Evolutionary conservation across 2,888 invertebrate genomes (phyloP).

Genomic region (Ptychoptera contaminata): DNA sequence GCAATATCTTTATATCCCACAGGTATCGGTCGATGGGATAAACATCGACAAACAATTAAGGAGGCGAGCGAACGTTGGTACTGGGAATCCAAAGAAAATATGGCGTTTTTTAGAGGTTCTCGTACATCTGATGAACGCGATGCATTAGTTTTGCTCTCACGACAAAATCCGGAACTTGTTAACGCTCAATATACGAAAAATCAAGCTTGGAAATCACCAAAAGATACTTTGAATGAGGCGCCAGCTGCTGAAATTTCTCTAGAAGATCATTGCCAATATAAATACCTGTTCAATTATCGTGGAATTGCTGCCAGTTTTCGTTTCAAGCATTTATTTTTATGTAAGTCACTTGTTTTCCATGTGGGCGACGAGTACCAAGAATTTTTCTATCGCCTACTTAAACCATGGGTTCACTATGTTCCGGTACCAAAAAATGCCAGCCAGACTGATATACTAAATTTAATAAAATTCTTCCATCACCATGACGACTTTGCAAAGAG

Average conservation of each 20-base stretch:
- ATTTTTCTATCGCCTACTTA: conserved; percentile 80
- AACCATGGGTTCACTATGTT: conserved; percentile 92
- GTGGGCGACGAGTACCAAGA: conserved; percentile 90
- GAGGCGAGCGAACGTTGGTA: conserved; percentile 44
- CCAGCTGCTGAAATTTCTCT: conserved; percentile 79
- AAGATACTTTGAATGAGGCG: conserved; percentile 73
- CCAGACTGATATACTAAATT: conserved; percentile 49
- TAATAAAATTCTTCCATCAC: conserved; percentile 57
- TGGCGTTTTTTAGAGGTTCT: conserved; percentile 85
- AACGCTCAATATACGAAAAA: conserved; percentile 95
- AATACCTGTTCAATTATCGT: conserved; percentile 89
- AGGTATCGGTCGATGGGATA: conserved; percentile 89
- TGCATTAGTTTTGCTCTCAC: conserved; percentile 65
- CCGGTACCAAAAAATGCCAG: conserved; percentile 58
- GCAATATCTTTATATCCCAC: conserved; percentile 86
- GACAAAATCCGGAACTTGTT: conserved; percentile 55
- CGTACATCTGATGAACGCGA: conserved; percentile 86
- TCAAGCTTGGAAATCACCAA: conserved; percentile 93
- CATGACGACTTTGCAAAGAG: conserved; percentile 57
- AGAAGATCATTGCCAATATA: conserved; percentile 84
- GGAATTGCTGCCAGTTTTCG: conserved; percentile 96
- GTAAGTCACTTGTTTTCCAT: conserved; percentile 84
- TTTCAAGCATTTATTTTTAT: conserved; percentile 88
- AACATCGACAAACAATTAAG: conserved; percentile 55
- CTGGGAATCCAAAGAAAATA: conserved; percentile 59